Percentiles rank a stretch among this genome's conserved stretches.
phyloP scores from a whole-genome alignment of 2,113 vertebrate genomes.

The human (Homo sapiens) region DNA sequence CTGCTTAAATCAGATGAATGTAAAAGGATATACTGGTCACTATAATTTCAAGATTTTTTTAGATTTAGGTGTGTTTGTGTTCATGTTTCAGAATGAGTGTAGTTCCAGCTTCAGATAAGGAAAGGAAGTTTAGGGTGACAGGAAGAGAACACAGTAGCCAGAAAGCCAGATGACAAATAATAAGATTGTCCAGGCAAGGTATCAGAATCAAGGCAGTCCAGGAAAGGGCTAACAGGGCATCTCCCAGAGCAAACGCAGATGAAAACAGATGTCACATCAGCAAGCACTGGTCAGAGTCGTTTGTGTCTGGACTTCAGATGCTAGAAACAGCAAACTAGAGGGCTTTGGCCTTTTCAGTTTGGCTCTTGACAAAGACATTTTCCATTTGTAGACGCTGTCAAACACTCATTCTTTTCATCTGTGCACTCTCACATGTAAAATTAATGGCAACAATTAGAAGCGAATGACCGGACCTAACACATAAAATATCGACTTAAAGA shows the following conservation, averaged over 20 bases:
- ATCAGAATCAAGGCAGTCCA: background rate
- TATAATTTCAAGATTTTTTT: background rate
- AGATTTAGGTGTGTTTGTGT: no score
- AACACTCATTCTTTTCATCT: background rate
- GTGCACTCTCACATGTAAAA: background rate
- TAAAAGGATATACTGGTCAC: background rate
- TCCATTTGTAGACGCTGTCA: background rate
- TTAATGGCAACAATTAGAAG: background rate
- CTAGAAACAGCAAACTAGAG: background rate
- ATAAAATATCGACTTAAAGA: background rate
- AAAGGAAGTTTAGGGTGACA: background rate
- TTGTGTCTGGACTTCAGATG: background rate
- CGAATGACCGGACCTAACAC: background rate
- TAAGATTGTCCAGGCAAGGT: background rate
- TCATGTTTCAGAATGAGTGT: background rate
- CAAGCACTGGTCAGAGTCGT: background rate
- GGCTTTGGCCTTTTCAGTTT: background rate
- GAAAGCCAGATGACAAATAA: background rate
- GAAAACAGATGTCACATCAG: background rate
- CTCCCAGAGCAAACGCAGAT: background rate
- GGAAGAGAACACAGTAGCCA: background rate
- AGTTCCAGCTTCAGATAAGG: background rate
- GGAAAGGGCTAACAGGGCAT: background rate
- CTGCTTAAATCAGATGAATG: background rate
- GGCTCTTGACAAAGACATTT: background rate